Base-by-base conservation (phyloP, 2,113 vertebrate genomes). In the Rostratula benghalensis region DNA sequence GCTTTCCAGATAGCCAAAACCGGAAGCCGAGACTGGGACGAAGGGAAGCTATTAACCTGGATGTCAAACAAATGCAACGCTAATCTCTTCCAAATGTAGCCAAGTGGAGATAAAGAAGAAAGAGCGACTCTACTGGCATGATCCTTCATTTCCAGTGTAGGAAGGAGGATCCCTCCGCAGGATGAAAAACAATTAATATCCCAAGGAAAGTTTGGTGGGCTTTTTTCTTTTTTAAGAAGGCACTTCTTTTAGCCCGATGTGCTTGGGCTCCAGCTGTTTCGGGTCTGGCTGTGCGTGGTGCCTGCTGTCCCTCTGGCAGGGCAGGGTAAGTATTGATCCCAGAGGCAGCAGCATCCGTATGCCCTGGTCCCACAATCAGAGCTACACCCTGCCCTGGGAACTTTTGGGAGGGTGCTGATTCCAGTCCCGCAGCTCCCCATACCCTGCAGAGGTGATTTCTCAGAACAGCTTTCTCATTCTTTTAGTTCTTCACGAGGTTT, bases 51-150 rank as follows among this genome's bases (percentile, higher is more conserved):
- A 48, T 94, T 95, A 95, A 96, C 92, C 94, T 93, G 93, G 15
- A 75, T 90, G 90, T 95, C 94, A 93, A 92, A 93, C 90, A 94
- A 94, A 95, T 41, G 83, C 96, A 76, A 46, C 3, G 7, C 83
- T 96, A 78, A 97, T 93, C 95, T 95, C 95, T 95, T 95, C 94
- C 94, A 95, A 95, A 97, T 84, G 89, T 22, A 95, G 73, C 83
- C 92, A 10, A 43, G 75, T 5, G 57, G 30, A 96, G 92, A 94
- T 90, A 87, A 82, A 93, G 83, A 71, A 71, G 80, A 80, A 70
- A 11, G 17, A 92, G 56, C 30, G 1, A 57, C 86, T 82, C 88
- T 4, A 22, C 69, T 28, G 60, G 54, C 56, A 13, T 13, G 41
- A 84, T 10, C 87, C 82, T 85, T 96, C 51, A 1, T 64, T 79